Base-by-base conservation (phyloP, 2,888 invertebrate genomes). In the Elegia similella region DNA sequence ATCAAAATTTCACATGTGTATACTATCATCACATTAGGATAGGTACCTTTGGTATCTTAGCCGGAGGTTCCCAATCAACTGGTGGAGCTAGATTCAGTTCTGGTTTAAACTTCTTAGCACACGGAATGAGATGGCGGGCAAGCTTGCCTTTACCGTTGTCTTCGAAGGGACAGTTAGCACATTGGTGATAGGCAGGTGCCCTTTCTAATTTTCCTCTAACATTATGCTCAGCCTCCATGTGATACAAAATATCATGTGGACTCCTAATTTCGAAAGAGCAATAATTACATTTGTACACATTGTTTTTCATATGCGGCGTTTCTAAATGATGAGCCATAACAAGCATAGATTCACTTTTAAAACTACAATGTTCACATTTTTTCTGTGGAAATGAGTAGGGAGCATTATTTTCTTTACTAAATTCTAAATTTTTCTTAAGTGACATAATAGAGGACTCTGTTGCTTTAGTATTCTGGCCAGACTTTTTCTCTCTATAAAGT, bases 161-260 rank as follows among this genome's bases (percentile, higher is more conserved):
- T 82, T 98, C 98, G 76, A 98, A 98, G 0, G 97, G 96, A 89
- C 98, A 98, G 76, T 97, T 96, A 0, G 96, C 95, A 80, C 98
- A 98, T 78, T 98, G 97, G 82, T 98, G 98, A 82, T 96, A 96
- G 0, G 96, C 95, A 29, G 96, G 95, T 0, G 97, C 96, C 64
- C 96, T 93, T 72, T 98, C 97, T 60, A 98, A 86, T 62, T 96
- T 94, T 6, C 97, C 98, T 69, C 95, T 93, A 13, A 96, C 94
- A 67, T 95, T 95, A 82, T 98, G 98, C 74, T 96, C 95, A 0
- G 95, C 95, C 80, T 98, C 97, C 96, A 98, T 97, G 76, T 98
- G 98, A 76, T 95, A 96, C 17, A 97, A 91, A 68, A 98, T 98
- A 76, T 97, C 97, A 75, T 96, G 96, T 12, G 97, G 96, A 77